Evolutionary conservation across 2,888 invertebrate species (phyloP), one percentile per base, ranked within the genome.

Genomic region (Atethmia centrago): DNA sequence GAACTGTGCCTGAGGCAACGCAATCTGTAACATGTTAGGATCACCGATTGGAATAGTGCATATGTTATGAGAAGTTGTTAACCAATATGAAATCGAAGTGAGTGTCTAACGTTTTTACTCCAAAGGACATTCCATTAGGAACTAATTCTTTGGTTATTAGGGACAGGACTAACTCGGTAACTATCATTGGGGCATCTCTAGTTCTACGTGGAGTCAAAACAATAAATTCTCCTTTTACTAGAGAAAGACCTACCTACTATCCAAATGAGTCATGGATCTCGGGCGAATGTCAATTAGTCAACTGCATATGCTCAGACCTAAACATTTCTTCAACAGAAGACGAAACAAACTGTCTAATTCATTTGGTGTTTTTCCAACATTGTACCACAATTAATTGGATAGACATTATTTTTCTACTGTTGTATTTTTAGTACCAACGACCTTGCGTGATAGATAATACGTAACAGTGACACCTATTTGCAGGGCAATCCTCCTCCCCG

Each of bases 401-500:
- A 25, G 9, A 31, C 25, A n/a, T 49, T 31, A 51, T 51, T 61
- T 76, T 77, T 68, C 40, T 68, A n/a, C 31, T n/a, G 14, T 51
- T 14, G 49, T 71, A 66, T 64, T 51, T 65, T 53, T 84, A 58
- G 51, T 62, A 69, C 51, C 40, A 74, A 61, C 74, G 80, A 75
- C 83, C 84, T 88, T 85, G 80, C 64, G 61, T 76, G 76, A 55
- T 81, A 74, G 76, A 55, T 81, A 74, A 78, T 84, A 71, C 68
- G 79, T 80, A 80, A 83, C 74, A 80, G 77, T 85, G 85, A 79
- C 81, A 83, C 80, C 75, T 71, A 79, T 83, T 73, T 65, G 51
- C 78, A 78, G 80, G 73, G 72, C 79, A 84, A 77, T 77, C 75
- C 84, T 84, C 79, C 77, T 78, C 82, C 80, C 67, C 58, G 75